Percentiles rank a stretch among this genome's conserved stretches.
Evolutionary conservation across 2,888 invertebrate species (phyloP).

Genomic region (Petrolisthes manimaculis): DNA sequence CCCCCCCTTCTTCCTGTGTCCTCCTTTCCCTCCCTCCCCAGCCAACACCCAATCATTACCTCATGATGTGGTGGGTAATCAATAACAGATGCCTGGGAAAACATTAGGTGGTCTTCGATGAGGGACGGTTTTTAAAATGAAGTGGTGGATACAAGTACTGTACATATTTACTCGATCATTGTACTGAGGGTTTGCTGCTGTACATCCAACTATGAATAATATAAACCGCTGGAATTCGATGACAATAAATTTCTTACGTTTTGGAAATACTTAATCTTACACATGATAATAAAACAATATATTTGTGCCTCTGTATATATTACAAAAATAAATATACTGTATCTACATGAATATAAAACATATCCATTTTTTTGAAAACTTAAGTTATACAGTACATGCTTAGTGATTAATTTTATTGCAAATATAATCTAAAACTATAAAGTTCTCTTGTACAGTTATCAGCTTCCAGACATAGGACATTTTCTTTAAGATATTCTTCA

Average conservation of each 20-base stretch:
- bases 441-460: not conserved
- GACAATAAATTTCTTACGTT: not conserved
- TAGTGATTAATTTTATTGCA: not conserved
- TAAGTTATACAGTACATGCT: not conserved
- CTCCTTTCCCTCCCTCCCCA: too few species aligned
- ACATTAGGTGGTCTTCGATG: too few species aligned
- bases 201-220: not conserved
- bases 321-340: slow-evolving; percentile 18
- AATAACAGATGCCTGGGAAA: too few species aligned
- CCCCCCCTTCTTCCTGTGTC: too few species aligned
- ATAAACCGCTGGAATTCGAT: not conserved
- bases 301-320: not conserved
- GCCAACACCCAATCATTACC: too few species aligned
- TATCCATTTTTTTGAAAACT: not conserved
- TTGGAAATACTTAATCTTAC: too few species aligned
- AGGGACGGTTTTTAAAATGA: too few species aligned
- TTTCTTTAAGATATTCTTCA: not conserved
- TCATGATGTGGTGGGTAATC: too few species aligned
- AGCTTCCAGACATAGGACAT: not conserved
- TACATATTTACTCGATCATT: not conserved
- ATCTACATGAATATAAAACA: slow-evolving; percentile 10
- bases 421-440: too few species aligned
- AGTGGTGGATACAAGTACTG: not conserved
- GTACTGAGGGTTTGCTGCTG: not conserved
- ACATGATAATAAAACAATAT: not conserved